Base-by-base conservation (phyloP, 2,797 vertebrate species). In the Alcedo quadribrachys region DNA sequence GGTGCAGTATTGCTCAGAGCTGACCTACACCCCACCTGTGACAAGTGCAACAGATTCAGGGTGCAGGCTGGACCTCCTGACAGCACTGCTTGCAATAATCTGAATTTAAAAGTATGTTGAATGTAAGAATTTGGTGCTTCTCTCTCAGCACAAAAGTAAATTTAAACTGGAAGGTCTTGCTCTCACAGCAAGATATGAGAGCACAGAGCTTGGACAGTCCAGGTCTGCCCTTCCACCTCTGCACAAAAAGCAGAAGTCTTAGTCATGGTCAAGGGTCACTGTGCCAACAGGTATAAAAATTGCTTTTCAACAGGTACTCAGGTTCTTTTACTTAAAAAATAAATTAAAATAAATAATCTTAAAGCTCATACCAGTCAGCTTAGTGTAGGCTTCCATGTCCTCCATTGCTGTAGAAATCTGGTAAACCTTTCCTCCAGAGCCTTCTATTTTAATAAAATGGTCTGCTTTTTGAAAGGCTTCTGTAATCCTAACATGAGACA, bases 351-450 rank as follows among this genome's bases (percentile, higher is more conserved):
- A 51, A 28, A 8, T 2, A 33, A 46, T 32, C 27, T 28, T 27
- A 85, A 32, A 50, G 11, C 11, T 81, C 97, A 94, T 83, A 99
- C 99, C 99, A 91, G 99, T 99, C 12, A 99, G 97, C 87, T 99
- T 99, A 71, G 98, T 98, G 96, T 99, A 99, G 66, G 99, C 99
- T 97, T 98, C 98, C 99, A 99, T 99, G 96, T 99, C 98, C 21
- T 99, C 98, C 57, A 99, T 98, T 35, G 99, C 98, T 60, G 96
- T 97, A 70, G 99, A 99, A 62, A 99, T 98, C 1, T 8, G 96
- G 96, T 97, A 99, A 20, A 60, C 84, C 76, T 84, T 97, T 12
- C 98, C 98, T 11, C 15, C n/a, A 10, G 97, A 95, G 46, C 99
- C 99, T 92, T 92, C 75, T 61, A 99, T 97, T 91, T 96, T 20